phyloP scores from a whole-genome alignment of 2,797 vertebrate genomes.

The Artibeus jamaicensis region DNA sequence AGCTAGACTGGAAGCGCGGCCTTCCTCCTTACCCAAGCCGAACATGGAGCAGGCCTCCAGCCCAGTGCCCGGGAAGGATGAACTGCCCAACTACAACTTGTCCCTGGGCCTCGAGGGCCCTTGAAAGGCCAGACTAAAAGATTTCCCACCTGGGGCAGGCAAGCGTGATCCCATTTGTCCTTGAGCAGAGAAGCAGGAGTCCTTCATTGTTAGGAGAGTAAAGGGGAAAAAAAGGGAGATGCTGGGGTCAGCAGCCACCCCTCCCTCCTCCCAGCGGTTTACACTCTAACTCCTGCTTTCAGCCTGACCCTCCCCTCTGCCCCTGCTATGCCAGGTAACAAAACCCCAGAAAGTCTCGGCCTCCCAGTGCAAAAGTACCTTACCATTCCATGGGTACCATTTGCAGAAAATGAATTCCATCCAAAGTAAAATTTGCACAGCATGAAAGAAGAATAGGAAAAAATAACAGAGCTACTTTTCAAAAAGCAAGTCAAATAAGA shows the following conservation, averaged over 20 bases:
- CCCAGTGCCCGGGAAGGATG: not conserved
- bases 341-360: not conserved
- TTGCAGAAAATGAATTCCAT: constrained; percentile 16
- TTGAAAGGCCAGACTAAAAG: not conserved
- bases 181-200: not conserved
- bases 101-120: not conserved
- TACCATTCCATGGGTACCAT: not conserved
- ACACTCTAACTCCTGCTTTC: not conserved
- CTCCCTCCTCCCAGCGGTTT: not conserved
- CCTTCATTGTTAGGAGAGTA: not conserved
- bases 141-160: not conserved
- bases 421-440: not conserved
- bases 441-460: not conserved
- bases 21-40: not conserved
- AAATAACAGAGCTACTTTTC: not conserved
- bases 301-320: not conserved
- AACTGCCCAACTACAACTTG: not conserved
- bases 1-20: not conserved
- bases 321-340: not conserved
- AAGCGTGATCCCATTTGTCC: not conserved
- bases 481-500: constrained; percentile 10
- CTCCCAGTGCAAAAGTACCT: not conserved
- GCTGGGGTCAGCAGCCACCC: not conserved
- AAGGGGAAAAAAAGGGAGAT: not conserved
- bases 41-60: not conserved